Conservation (phyloP, 1,140 invertebrate species). For the Lasaia peninsularis region DNA sequence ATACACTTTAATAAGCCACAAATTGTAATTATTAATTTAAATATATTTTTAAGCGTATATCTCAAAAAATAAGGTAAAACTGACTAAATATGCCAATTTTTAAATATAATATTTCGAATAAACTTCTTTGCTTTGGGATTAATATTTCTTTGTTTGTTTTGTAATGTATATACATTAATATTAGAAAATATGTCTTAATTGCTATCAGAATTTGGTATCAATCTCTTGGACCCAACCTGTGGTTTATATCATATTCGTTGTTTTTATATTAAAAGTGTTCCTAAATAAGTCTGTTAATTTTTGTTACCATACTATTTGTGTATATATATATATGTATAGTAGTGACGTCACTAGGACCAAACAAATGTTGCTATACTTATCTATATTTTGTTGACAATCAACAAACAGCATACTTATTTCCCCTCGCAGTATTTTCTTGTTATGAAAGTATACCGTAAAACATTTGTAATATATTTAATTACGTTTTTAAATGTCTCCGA, state of each 20-base stretch:
- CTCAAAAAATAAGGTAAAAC: too few species aligned
- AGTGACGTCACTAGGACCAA: background rate
- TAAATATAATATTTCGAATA: too few species aligned
- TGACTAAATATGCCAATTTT: background rate
- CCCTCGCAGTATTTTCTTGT: too few species aligned
- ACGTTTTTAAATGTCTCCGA: too few species aligned
- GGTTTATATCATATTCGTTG: constrained; percentile 9
- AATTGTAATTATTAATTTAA: too few species aligned
- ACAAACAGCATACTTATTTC: too few species aligned
- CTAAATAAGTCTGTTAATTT: constrained; percentile 13
- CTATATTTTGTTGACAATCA: too few species aligned
- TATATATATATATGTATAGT: background rate
- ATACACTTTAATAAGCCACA: background rate
- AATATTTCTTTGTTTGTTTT: too few species aligned
- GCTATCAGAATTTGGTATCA: constrained; percentile 1
- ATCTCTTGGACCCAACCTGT: constrained; percentile 6
- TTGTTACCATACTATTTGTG: background rate
- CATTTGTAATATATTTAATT: too few species aligned
- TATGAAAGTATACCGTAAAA: too few species aligned
- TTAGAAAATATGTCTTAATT: background rate
- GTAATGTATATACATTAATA: background rate
- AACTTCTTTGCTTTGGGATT: too few species aligned
- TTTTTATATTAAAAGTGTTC: constrained; percentile 17
- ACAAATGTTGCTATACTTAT: background rate
- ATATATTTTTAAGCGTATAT: too few species aligned